Conservation (phyloP, 2,113 vertebrate genomes). For the Zapornia atra region DNA sequence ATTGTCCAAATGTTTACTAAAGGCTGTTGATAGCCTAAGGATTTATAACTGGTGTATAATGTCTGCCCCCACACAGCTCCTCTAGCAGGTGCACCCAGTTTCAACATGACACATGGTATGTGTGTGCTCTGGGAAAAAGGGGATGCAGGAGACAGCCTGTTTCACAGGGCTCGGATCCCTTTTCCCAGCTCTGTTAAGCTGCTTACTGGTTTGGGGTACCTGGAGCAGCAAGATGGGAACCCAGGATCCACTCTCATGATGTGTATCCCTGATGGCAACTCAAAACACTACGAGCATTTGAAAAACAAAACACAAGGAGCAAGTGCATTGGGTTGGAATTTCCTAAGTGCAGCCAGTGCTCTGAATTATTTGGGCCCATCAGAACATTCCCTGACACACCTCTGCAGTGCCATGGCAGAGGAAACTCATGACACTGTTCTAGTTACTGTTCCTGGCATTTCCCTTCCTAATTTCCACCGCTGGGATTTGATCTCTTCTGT, state of each 20-base stretch:
- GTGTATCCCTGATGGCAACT: neutral
- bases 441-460: conserved; percentile 39
- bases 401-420: neutral
- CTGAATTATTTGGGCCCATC: neutral
- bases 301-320: neutral
- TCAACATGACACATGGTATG: neutral
- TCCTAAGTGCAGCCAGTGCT: neutral
- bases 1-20: conserved; percentile 67
- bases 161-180: neutral
- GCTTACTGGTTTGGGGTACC: neutral
- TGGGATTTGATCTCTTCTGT: neutral
- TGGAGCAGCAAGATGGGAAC: neutral
- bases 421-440: conserved; percentile 29
- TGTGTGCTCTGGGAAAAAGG: neutral
- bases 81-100: conserved; percentile 42
- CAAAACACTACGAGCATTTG: neutral
- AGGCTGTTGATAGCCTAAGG: conserved; percentile 43
- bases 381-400: neutral
- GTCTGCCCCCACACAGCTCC: neutral
- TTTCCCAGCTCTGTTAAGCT: neutral
- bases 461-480: neutral
- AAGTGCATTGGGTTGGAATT: neutral
- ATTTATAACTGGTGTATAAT: conserved; percentile 29
- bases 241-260: neutral
- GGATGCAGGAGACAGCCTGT: neutral